phyloP scores from a whole-genome alignment of 2,888 invertebrate genomes.

The Hypomecis atomaria region DNA sequence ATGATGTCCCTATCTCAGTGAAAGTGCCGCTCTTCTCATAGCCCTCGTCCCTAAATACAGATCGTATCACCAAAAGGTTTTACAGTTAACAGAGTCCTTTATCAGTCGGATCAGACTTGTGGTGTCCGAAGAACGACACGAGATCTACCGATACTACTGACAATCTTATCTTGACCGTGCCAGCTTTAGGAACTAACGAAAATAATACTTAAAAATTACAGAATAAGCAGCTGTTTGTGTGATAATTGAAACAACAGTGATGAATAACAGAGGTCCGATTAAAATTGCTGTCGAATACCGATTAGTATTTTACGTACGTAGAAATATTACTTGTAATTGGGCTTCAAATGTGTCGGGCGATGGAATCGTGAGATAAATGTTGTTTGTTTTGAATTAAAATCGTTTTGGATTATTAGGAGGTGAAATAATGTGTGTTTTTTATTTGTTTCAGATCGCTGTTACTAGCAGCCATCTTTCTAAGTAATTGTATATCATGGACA shows the following conservation, averaged over 20 bases:
- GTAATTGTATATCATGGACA: slow-evolving; percentile 79
- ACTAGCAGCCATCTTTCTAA: slow-evolving; percentile 74
- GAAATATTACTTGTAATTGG: slow-evolving; percentile 62
- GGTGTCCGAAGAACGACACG: slow-evolving; percentile 48
- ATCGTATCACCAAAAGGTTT: slow-evolving; percentile 59
- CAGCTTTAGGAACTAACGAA: slow-evolving; percentile 10
- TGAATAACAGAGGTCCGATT: not conserved
- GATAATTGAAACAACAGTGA: not conserved
- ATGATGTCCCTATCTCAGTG: slow-evolving; percentile 10
- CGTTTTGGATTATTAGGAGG: not conserved
- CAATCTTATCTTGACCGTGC: not conserved
- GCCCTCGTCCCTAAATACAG: slow-evolving; percentile 53
- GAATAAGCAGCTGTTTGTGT: slow-evolving; percentile 4
- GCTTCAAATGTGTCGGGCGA: slow-evolving; percentile 39
- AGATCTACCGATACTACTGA: slow-evolving; percentile 51
- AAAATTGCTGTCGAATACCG: slow-evolving; percentile 1
- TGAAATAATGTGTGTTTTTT: slow-evolving; percentile 24
- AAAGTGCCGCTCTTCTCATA: slow-evolving; percentile 32
- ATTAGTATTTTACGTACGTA: slow-evolving; percentile 58
- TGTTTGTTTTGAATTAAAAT: slow-evolving; percentile 16
- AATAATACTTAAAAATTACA: slow-evolving; percentile 20
- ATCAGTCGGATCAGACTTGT: slow-evolving; percentile 55
- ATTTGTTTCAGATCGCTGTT: slow-evolving; percentile 74
- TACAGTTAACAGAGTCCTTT: slow-evolving; percentile 67
- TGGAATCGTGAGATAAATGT: slow-evolving; percentile 14